Conservation (phyloP, 2,113 vertebrate species). For the Thinocorus orbignyianus region DNA sequence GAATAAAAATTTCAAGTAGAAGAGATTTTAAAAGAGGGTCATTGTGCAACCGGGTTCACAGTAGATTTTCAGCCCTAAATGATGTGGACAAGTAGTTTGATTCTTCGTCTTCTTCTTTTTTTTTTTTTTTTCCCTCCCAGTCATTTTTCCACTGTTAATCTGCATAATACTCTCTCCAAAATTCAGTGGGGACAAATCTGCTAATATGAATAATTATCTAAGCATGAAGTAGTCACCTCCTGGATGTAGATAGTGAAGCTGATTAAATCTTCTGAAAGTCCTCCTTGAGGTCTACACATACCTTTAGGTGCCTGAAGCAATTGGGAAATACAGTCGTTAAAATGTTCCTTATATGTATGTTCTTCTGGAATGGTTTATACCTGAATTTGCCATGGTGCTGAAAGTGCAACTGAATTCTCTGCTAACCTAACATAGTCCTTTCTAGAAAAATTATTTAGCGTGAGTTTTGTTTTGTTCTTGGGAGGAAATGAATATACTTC, state of each 20-base stretch:
- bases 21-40: not conserved
- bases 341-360: not conserved
- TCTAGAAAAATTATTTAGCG: not conserved
- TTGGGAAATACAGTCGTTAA: not conserved
- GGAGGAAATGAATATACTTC: not conserved
- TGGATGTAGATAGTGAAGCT: not conserved
- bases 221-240: not conserved
- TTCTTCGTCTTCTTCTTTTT: not conserved
- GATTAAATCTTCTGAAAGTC: not conserved
- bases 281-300: not conserved
- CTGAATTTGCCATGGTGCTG: not conserved
- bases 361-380: not conserved
- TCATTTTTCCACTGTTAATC: not conserved
- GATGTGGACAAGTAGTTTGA: not conserved
- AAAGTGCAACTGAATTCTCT: not conserved
- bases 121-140: rapidly evolving
- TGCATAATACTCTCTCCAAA: not conserved
- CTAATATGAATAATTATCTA: not conserved
- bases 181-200: not conserved
- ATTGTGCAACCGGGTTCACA: not conserved
- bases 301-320: not conserved
- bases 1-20: not conserved
- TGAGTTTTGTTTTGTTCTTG: not conserved
- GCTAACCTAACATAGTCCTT: not conserved
- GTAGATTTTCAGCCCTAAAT: not conserved